A percentile compares a stretch with the other conserved stretches of the same genome.
These are phyloP conservation scores for Scytalopus superciliaris DNA, from an alignment of 2,113 vertebrate genomes.

Conservation along the genomic window DNA sequence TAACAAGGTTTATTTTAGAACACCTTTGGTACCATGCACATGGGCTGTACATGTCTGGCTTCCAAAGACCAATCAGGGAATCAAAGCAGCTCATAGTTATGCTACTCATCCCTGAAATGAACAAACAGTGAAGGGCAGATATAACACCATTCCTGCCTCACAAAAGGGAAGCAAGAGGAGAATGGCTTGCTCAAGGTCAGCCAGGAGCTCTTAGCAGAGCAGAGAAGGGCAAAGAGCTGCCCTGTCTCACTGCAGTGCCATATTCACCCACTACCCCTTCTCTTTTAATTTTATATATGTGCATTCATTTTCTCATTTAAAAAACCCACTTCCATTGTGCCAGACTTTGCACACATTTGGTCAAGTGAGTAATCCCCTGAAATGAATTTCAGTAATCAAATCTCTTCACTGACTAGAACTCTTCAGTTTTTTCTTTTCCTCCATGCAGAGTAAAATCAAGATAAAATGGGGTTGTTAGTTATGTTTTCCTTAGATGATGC, in stretches of 20 bases:
- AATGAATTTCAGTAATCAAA: background rate
- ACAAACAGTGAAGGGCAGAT: background rate
- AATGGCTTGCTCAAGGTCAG: background rate
- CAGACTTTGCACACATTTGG: background rate
- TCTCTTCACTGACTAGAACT: background rate
- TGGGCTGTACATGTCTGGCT: background rate
- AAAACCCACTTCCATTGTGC: background rate
- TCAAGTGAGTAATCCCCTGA: background rate
- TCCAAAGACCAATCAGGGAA: background rate
- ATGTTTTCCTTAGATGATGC: background rate
- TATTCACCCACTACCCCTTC: background rate
- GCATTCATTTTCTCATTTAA: background rate
- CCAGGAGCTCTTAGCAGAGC: background rate
- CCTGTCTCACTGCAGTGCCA: background rate
- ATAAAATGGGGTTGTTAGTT: background rate
- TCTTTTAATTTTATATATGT: background rate
- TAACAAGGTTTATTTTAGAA: background rate
- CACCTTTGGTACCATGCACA: background rate
- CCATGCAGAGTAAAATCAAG: background rate
- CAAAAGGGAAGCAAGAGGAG: fast-evolving
- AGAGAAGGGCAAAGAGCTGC: background rate
- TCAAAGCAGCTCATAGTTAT: background rate
- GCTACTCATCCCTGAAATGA: background rate
- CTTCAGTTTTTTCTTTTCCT: background rate
- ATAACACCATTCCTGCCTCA: background rate